Evolutionary conservation across 2,888 invertebrate species (phyloP), one percentile per base, ranked within the genome.

Genomic region (Cephus pygmeus): DNA sequence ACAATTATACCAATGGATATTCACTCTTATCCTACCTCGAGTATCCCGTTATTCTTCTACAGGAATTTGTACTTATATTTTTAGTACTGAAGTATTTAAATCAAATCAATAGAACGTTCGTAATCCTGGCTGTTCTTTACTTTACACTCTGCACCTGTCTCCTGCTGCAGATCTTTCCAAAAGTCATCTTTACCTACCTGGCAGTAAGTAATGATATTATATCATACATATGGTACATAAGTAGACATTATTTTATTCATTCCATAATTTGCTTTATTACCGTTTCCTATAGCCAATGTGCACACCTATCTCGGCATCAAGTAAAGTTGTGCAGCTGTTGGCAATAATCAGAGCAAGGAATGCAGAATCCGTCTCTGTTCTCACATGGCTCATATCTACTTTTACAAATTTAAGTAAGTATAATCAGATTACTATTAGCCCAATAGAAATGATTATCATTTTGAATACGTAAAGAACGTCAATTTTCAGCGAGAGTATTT

Each of bases 361-460:
- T 89, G 95, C 97, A 2, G 95, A 95, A 83, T 95, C 96, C 0
- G 94, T 97, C 0, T 97, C 97, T 75, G 92, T 96, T 30, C 92
- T 95, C 4, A 97, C 97, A 3, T 97, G 97, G 97, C 92, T 95
- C 40, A 95, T 97, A 80, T 97, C 97, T 33, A 94, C 96, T 23
- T 93, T 95, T 82, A 97, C 97, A 12, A 97, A 97, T 91, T 91
- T 95, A 78, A 95, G 97, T 97, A 92, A 94, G 95, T 94, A 35
- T 77, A 30, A 4, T 73, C 23, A 79, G 11, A 56, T 69, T 71
- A 73, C 30, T 35, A 12, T 56, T 40, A 31, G 35, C 56, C 3
- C 75, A 12, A 56, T 30, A 74, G 69, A 71, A 77, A 76, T n/a
- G 56, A 69, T 77, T 75, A 68, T 56, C 23, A 56, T 9, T 56